Percentiles rank a stretch among this genome's conserved stretches.
These are phyloP conservation scores for Hiodon alosoides DNA, from an alignment of 2,113 vertebrate genomes.

Conservation along the genomic window DNA sequence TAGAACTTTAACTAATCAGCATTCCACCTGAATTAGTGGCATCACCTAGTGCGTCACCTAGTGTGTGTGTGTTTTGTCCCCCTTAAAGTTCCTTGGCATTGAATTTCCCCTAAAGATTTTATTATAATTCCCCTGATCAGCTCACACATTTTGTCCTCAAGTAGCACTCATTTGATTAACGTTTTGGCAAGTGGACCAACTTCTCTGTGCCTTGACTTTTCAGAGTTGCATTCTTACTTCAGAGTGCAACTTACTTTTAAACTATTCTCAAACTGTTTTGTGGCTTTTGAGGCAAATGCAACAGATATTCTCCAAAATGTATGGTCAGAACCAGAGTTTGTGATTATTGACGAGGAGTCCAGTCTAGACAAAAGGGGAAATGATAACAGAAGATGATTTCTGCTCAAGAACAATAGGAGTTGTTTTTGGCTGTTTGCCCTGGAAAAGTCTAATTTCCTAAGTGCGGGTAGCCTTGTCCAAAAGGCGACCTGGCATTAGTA, in stretches of 20 bases:
- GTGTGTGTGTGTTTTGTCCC: too few relatives aligned
- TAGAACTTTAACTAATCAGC: too few relatives aligned
- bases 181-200: too few relatives aligned
- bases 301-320: not conserved
- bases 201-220: too few relatives aligned
- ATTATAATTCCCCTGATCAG: too few relatives aligned
- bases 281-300: not conserved
- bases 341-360: not conserved
- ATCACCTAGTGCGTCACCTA: too few relatives aligned
- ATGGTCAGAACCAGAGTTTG: not conserved
- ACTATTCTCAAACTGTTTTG: not conserved
- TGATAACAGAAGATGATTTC: conserved; percentile 4
- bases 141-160: too few relatives aligned
- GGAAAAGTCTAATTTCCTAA: conserved; percentile 10
- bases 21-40: too few relatives aligned
- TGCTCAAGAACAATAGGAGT: not conserved
- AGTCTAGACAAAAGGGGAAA: conserved; percentile 14
- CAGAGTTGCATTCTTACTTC: too few relatives aligned
- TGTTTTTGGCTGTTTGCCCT: conserved; percentile 3
- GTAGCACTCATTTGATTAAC: too few relatives aligned
- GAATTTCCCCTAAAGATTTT: too few relatives aligned
- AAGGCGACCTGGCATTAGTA: not conserved
- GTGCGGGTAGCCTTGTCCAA: conserved; percentile 2
- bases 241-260: not conserved
- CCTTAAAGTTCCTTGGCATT: too few relatives aligned